Conservation (phyloP, 2,888 invertebrate genomes). For the Colostygia pectinataria region DNA sequence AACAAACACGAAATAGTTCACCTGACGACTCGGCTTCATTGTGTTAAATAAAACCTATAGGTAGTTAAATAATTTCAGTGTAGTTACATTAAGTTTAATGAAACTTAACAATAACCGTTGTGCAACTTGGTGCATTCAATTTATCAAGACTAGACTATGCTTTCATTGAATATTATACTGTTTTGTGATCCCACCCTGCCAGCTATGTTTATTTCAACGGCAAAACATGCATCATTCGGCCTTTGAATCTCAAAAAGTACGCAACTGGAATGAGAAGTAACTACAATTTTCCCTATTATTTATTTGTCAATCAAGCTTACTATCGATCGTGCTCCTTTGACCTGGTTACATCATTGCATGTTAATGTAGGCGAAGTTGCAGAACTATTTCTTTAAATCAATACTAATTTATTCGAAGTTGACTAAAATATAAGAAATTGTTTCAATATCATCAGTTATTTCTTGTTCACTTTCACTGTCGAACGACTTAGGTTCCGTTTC, state of each 20-base stretch:
- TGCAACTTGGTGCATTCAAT: neutral
- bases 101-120: neutral
- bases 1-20: too few relatives aligned
- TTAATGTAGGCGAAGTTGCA: constrained; percentile 13
- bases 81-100: too few relatives aligned
- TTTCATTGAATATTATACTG: constrained; percentile 38
- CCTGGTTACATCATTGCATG: constrained; percentile 25
- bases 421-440: constrained; percentile 45
- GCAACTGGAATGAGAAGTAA: constrained; percentile 64
- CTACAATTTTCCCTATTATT: constrained; percentile 43
- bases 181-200: constrained; percentile 51
- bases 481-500: constrained; percentile 68
- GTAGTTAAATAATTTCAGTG: neutral
- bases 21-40: too few relatives aligned
- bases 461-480: constrained; percentile 72
- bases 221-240: constrained; percentile 62
- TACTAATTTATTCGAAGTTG: constrained; percentile 21
- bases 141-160: constrained; percentile 13
- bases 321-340: constrained; percentile 19
- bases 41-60: too few relatives aligned
- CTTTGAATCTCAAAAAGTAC: constrained; percentile 62
- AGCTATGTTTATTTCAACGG: constrained; percentile 48
- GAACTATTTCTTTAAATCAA: constrained; percentile 8
- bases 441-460: constrained; percentile 61
- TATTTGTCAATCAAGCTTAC: constrained; percentile 27